phyloP scores from a whole-genome alignment of 2,113 vertebrate species.

The Gyps fulvus region DNA sequence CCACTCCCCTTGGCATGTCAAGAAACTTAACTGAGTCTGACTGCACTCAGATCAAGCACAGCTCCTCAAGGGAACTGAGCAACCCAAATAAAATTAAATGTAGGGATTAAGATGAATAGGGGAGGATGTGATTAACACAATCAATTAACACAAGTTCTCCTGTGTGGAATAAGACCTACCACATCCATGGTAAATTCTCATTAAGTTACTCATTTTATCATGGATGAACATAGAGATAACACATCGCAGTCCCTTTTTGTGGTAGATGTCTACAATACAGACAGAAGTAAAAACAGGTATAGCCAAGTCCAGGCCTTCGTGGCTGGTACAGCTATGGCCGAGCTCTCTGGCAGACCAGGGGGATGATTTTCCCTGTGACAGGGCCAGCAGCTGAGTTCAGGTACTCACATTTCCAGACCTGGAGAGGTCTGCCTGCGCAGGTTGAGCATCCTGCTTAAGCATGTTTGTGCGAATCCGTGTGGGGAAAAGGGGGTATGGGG shows the following conservation, averaged over 20 bases:
- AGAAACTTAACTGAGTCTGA: conserved; percentile 24
- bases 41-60: neutral
- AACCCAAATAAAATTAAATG: conserved; percentile 53
- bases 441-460: neutral
- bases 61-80: neutral
- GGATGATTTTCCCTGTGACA: neutral
- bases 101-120: conserved; percentile 33
- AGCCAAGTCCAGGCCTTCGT: neutral
- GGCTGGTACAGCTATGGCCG: accelerated
- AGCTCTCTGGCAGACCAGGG: neutral
- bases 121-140: conserved; percentile 48
- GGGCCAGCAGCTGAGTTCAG: neutral
- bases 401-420: neutral
- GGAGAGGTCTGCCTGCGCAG: neutral
- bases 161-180: conserved; percentile 20
- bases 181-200: neutral
- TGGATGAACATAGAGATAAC: neutral
- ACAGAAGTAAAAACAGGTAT: neutral
- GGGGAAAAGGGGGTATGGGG: neutral
- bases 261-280: neutral
- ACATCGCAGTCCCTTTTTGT: neutral
- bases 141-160: conserved; percentile 20
- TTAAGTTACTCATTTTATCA: neutral
- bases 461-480: accelerated
- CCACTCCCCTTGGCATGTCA: neutral